A percentile compares a stretch with the other conserved stretches of the same genome.
Conservation (phyloP, 2,797 vertebrate species). For the Coregonus sp. region DNA sequence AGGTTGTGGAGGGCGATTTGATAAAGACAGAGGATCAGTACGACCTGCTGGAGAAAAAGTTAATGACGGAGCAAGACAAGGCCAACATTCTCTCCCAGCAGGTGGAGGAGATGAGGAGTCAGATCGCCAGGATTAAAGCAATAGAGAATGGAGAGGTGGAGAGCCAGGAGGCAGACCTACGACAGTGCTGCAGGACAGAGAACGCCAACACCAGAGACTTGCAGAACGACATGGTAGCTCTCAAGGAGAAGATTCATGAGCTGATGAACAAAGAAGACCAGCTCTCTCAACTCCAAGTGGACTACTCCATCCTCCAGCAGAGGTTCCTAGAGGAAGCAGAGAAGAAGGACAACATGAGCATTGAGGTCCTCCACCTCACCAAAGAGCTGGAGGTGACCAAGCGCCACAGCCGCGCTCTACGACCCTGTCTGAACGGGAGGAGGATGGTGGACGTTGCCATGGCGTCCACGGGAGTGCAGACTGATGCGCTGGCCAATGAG, state of each 20-base stretch:
- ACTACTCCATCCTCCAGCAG: constrained; percentile 91
- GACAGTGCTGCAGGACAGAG: constrained; percentile 84
- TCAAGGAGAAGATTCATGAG: constrained; percentile 98
- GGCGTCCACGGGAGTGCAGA: constrained; percentile 92
- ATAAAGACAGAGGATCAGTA: constrained; percentile 98
- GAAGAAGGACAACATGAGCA: constrained; percentile 90
- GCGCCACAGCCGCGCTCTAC: constrained; percentile 89
- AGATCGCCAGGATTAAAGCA: constrained; percentile 89
- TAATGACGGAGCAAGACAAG: constrained; percentile 91
- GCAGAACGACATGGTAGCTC: constrained; percentile 88
- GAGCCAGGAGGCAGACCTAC: constrained; percentile 86
- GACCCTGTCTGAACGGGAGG: constrained; percentile 89
- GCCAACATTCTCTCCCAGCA: constrained; percentile 91
- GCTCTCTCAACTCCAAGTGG: constrained; percentile 94
- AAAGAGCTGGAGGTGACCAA: constrained; percentile 93
- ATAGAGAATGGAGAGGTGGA: constrained; percentile 90
- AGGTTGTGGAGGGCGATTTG: constrained; percentile 93
- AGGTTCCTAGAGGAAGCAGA: constrained; percentile 92
- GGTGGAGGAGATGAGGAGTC: constrained; percentile 91
- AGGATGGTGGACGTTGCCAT: constrained; percentile 91
- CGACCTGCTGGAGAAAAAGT: constrained; percentile 91
- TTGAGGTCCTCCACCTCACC: constrained; percentile 89
- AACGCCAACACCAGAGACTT: constrained; percentile 89
- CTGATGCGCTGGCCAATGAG: constrained; percentile 78
- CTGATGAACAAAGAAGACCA: constrained; percentile 98